Evolutionary conservation across 2,888 invertebrate genomes (phyloP), one percentile per base, ranked within the genome.

Genomic region (Lamellibrachia columna): DNA sequence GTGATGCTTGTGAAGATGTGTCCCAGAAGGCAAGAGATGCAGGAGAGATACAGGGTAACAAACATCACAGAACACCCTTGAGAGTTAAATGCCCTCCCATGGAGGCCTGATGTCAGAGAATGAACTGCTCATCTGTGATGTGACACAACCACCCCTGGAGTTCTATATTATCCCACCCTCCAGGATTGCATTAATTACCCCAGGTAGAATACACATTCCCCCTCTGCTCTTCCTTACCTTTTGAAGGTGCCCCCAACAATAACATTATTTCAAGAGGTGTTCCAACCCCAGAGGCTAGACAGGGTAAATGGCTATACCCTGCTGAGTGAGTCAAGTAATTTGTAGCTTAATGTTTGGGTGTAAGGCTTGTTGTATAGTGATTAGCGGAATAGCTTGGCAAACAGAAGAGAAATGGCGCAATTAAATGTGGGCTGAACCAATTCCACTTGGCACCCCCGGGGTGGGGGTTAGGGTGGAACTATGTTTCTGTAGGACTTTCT

Each of bases 331-430:
- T 75, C 75, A 75, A 75, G 22, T 75, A 75, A 75, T 75, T 75
- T 75, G 75, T 75, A 75, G 75, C 75, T n/a, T 75, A 75, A 75
- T 75, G 15, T 75, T 75, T n/a, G 75, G 75, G 75, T 75, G 75
- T 75, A 75, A n/a, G 75, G 75, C 22, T 75, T 75, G 22, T 75
- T 75, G 75, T 75, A 75, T 75, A 75, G 75, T 75, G 75, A 75
- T 75, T 75, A 75, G 75, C 22, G 7, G 75, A 75, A 75, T 22
- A 75, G 75, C n/a, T 75, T 75, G 75, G 75, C 75, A 75, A 75
- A 75, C 75, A 75, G 75, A 75, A 22, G 75, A 75, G 75, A 75
- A 75, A 75, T 75, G 75, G 75, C 75, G n/a, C 75, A 75, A 75
- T 75, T 75, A 75, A 75, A 75, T 6, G 11, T 75, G 22, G 75